Evolutionary conservation across 2,888 invertebrate species (phyloP), one percentile per base, ranked within the genome.

Genomic region (Hypomecis atomaria): DNA sequence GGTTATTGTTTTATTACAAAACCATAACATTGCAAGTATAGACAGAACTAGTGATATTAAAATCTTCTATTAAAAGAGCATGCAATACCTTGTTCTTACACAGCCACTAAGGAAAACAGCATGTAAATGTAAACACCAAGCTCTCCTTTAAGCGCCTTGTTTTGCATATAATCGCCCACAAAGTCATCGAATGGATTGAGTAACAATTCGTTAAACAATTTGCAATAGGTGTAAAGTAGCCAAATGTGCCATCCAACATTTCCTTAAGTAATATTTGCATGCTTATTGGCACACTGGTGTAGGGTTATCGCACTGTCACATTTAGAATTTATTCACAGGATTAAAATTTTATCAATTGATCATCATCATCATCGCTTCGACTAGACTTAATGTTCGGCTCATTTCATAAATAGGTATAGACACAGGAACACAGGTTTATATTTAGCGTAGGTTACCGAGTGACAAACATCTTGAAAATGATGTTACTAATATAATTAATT

Each of bases 201-300:
- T 58, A 67, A 63, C 59, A 63, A 57, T 63, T 56, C 66, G 59
- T 56, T 56, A 48, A 59, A 59, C 52, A 57, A 62, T 57, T 54
- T 42, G 56, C 67, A 67, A 64, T 59, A 64, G 53, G 62, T 55
- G 55, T 66, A 62, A 61, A 65, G 55, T 61, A 62, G 57, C 58
- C 59, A 57, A 64, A 67, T 66, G 63, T 54, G 54, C 59, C 61
- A 59, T 70, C 59, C 49, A 61, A 62, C 57, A 67, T 61, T 44
- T 58, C 63, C 61, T 57, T 62, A 45, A 44, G 50, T 52, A 55
- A 62, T 55, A 58, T 62, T 55, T 50, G 60, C 47, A 59, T 59
- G 60, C 61, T 47, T 57, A 67, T 68, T 65, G 61, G 66, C 65
- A 65, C 43, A 59, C 60, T 59, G 38, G 4, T 36, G 37, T 36